Percentiles rank a stretch among this genome's conserved stretches.
Conservation (phyloP, 1,140 invertebrate species). For the Zaprionus capensis region DNA sequence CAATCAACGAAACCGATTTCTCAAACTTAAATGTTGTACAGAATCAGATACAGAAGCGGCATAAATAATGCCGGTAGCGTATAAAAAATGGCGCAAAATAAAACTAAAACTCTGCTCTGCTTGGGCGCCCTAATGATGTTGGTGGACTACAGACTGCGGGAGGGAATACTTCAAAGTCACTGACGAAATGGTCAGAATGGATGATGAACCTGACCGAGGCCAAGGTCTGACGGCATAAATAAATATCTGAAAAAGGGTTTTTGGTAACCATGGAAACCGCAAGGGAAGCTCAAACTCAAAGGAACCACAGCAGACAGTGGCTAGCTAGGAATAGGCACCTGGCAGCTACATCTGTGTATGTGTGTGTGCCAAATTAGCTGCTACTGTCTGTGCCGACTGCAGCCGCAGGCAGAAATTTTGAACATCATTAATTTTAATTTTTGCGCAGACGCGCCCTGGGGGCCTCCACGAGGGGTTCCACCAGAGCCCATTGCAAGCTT, state of each 20-base stretch:
- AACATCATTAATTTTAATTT: slow-evolving; percentile 83
- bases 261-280: slow-evolving; percentile 27
- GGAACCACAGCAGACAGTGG: slow-evolving; percentile 50
- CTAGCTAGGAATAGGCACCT: slow-evolving; percentile 31
- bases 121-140: slow-evolving; percentile 60
- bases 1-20: slow-evolving; percentile 71
- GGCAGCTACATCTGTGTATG: slow-evolving; percentile 24
- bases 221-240: slow-evolving; percentile 58
- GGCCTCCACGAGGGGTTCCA: slow-evolving; percentile 17
- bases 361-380: slow-evolving; percentile 68
- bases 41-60: slow-evolving; percentile 68
- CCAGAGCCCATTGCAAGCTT: slow-evolving; percentile 28
- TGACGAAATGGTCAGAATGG: slow-evolving; percentile 19
- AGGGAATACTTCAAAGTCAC: slow-evolving; percentile 37
- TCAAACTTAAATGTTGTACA: slow-evolving; percentile 67
- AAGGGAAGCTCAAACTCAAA: slow-evolving; percentile 34
- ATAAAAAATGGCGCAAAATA: slow-evolving; percentile 48
- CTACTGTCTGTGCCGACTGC: slow-evolving; percentile 53
- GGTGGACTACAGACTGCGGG: background rate
- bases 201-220: slow-evolving; percentile 24
- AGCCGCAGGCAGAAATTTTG: slow-evolving; percentile 56
- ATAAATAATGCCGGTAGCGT: slow-evolving; percentile 64
- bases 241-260: slow-evolving; percentile 47
- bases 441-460: slow-evolving; percentile 70
- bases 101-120: slow-evolving; percentile 29